Evolutionary conservation across 2,113 vertebrate genomes (phyloP).

Genomic region (Hystrix brachyura): DNA sequence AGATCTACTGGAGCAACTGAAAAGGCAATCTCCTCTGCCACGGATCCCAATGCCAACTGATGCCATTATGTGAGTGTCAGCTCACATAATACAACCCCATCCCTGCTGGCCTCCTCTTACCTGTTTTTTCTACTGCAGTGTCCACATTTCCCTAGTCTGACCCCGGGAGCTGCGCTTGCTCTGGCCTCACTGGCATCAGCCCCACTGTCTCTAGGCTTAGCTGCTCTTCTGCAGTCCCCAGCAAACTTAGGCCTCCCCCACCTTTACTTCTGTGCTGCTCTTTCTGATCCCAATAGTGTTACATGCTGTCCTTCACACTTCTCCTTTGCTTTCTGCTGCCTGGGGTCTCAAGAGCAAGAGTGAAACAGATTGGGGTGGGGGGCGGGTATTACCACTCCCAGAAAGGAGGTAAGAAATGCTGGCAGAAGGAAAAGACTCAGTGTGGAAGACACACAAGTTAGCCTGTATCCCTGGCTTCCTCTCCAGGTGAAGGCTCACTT

Average conservation of each 20-base stretch:
- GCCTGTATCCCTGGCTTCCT: background rate
- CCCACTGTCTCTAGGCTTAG: background rate
- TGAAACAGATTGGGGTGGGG: background rate
- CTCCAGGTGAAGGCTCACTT: conserved; percentile 4
- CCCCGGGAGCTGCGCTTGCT: background rate
- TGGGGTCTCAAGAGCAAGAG: background rate
- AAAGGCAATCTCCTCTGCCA: background rate
- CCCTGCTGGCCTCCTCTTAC: background rate
- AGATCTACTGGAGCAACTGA: background rate
- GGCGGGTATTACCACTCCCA: background rate
- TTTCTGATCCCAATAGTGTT: background rate
- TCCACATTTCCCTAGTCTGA: background rate
- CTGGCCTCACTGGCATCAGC: background rate
- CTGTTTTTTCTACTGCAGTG: background rate
- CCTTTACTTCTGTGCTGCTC: conserved; percentile 22
- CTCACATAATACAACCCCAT: background rate
- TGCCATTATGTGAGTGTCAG: background rate
- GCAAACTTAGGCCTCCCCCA: background rate
- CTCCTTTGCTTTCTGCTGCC: background rate
- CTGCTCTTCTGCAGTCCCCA: background rate
- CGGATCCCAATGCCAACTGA: background rate
- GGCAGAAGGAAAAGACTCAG: background rate
- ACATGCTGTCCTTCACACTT: background rate
- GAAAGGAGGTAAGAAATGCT: background rate
- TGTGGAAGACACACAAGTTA: background rate